A percentile compares a stretch with the other conserved stretches of the same genome.
Evolutionary conservation across 2,888 invertebrate genomes (phyloP).

Genomic region (Plagodis pulveraria): DNA sequence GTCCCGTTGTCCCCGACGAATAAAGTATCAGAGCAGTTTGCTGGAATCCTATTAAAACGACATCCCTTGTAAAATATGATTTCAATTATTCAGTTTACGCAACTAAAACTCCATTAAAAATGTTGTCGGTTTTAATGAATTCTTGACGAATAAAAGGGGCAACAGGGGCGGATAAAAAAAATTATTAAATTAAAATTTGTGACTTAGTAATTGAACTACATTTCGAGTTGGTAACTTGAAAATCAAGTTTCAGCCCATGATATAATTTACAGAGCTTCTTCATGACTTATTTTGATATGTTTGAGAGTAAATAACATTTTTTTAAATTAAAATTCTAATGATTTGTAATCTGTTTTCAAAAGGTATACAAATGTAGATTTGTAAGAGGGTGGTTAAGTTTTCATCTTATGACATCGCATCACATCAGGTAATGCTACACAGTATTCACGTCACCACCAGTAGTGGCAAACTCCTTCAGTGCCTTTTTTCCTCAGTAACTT

Average conservation of each 20-base stretch:
- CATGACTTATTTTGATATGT: background rate
- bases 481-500: too few relatives aligned
- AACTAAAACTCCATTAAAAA: constrained; percentile 34
- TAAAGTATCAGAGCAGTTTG: constrained; percentile 62
- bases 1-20: constrained; percentile 70
- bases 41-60: constrained; percentile 45
- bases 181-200: too few relatives aligned
- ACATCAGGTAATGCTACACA: too few relatives aligned
- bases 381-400: too few relatives aligned
- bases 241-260: constrained; percentile 20
- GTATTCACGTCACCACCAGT: too few relatives aligned
- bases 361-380: too few relatives aligned
- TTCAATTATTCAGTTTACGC: constrained; percentile 38
- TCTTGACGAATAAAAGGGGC: constrained; percentile 21
- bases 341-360: too few relatives aligned
- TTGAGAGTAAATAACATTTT: too few relatives aligned
- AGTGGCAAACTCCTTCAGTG: too few relatives aligned
- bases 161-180: constrained; percentile 1
- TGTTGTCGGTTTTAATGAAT: constrained; percentile 25
- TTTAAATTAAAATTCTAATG: too few relatives aligned
- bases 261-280: constrained; percentile 8
- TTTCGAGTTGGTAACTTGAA: constrained; percentile 18
- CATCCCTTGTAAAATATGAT: constrained; percentile 37
- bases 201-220: constrained; percentile 27
- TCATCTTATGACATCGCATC: too few relatives aligned